phyloP scores from a whole-genome alignment of 2,113 vertebrate species.

The Triplophysa siluroides region DNA sequence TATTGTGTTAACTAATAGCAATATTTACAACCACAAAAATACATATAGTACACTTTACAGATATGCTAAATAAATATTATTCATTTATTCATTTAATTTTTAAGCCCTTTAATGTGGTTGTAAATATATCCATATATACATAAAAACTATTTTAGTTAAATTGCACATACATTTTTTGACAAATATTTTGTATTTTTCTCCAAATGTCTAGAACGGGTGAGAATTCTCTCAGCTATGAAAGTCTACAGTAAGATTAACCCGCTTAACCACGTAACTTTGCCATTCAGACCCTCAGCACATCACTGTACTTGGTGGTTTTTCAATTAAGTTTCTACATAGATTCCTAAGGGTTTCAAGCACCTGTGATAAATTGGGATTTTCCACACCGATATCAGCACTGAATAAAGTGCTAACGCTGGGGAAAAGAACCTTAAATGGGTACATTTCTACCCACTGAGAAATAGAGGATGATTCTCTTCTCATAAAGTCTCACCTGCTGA shows the following conservation, averaged over 20 bases:
- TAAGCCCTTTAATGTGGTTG: no score
- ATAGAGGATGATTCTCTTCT: slow-evolving; percentile 39
- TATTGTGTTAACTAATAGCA: no score
- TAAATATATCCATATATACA: no score
- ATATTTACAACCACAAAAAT: no score
- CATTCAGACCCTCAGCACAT: not conserved
- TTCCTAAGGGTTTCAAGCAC: slow-evolving; percentile 29
- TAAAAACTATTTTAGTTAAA: no score
- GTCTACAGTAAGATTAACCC: slow-evolving; percentile 2
- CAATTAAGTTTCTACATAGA: slow-evolving; percentile 46
- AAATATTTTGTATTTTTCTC: no score
- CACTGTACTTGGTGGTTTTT: slow-evolving; percentile 29
- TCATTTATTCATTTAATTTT: no score
- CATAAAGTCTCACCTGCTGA: slow-evolving; percentile 28
- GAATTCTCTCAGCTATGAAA: not conserved
- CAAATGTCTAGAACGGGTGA: not conserved
- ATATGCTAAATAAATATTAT: no score
- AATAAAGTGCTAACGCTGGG: slow-evolving; percentile 33
- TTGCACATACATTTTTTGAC: no score
- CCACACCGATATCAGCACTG: slow-evolving; percentile 34
- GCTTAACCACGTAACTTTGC: slow-evolving; percentile 20
- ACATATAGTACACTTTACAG: no score
- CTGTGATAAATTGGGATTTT: slow-evolving; percentile 44
- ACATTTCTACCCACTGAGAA: slow-evolving; percentile 28
- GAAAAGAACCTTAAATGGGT: slow-evolving; percentile 27